phyloP scores from a whole-genome alignment of 2,888 invertebrate species.

The Tridacna crocea region DNA sequence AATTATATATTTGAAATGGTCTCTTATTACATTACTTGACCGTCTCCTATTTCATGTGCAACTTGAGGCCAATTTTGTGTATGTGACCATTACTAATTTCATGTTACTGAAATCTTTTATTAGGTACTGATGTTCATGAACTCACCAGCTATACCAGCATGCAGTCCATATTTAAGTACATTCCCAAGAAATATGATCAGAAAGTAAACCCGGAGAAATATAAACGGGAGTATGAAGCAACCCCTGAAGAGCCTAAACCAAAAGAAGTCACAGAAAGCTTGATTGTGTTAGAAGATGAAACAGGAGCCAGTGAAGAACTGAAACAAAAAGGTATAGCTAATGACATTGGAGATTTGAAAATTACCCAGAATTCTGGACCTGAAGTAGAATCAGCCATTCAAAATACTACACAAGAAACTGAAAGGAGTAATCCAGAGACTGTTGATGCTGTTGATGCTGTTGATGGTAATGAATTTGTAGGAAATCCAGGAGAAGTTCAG shows the following conservation, averaged over 20 bases:
- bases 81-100: too few species aligned
- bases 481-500: too few species aligned
- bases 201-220: constrained; percentile 34
- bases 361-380: not conserved
- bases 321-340: not conserved
- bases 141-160: constrained; percentile 88
- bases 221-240: not conserved
- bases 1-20: too few species aligned
- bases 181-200: constrained; percentile 77
- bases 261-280: not conserved
- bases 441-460: not conserved
- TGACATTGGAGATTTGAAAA: constrained; percentile 4
- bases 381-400: not conserved
- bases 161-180: constrained; percentile 88
- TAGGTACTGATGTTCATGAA: constrained; percentile 86
- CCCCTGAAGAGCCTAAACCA: not conserved
- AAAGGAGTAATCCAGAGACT: not conserved
- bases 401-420: not conserved
- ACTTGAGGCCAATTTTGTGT: too few species aligned
- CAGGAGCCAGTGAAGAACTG: not conserved
- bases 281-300: not conserved
- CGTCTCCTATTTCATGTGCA: too few species aligned
- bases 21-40: too few species aligned
- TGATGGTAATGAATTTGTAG: not conserved
- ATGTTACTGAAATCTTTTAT: too few species aligned